These are phyloP conservation scores for Benthosema pterotum DNA, from an alignment of 2,797 vertebrate genomes.

Conservation along the genomic window DNA sequence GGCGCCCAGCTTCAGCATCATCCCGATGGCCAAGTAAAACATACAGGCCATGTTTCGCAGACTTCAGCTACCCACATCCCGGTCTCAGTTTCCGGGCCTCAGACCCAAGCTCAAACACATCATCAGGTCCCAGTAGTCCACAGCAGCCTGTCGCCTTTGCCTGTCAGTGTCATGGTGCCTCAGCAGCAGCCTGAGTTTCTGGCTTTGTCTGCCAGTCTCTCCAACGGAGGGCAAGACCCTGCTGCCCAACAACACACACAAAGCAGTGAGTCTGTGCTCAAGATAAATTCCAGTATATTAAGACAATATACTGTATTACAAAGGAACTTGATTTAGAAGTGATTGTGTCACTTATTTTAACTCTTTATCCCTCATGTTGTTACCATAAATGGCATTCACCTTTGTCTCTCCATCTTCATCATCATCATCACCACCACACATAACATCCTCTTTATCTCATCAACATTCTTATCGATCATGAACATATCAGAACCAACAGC, in stretches of 20 bases:
- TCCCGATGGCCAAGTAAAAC: slow-evolving; percentile 26
- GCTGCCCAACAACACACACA: slow-evolving; percentile 70
- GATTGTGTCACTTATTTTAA: neutral
- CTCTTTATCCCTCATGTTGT: neutral
- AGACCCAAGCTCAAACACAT: neutral
- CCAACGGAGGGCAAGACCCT: slow-evolving; percentile 52
- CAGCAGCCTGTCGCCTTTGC: slow-evolving; percentile 54
- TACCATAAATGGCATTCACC: neutral
- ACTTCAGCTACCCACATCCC: slow-evolving; percentile 34
- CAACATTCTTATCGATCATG: neutral
- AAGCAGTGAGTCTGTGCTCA: slow-evolving; percentile 67
- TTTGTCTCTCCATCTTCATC: slow-evolving; percentile 8
- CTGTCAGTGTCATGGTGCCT: slow-evolving; percentile 60
- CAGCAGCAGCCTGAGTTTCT: slow-evolving; percentile 63
- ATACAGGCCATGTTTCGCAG: slow-evolving; percentile 13
- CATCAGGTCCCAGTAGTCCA: slow-evolving; percentile 28
- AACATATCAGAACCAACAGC: slow-evolving; percentile 68
- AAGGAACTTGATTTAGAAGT: neutral
- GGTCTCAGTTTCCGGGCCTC: slow-evolving; percentile 20
- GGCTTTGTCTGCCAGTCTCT: slow-evolving; percentile 37
- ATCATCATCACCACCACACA: neutral
- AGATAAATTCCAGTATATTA: neutral
- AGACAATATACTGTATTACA: neutral
- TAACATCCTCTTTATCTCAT: neutral
- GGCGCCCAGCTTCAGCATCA: neutral